A percentile compares a stretch with the other conserved stretches of the same genome.
phyloP scores from a whole-genome alignment of 1,140 invertebrate species.

The Eciton burchellii region DNA sequence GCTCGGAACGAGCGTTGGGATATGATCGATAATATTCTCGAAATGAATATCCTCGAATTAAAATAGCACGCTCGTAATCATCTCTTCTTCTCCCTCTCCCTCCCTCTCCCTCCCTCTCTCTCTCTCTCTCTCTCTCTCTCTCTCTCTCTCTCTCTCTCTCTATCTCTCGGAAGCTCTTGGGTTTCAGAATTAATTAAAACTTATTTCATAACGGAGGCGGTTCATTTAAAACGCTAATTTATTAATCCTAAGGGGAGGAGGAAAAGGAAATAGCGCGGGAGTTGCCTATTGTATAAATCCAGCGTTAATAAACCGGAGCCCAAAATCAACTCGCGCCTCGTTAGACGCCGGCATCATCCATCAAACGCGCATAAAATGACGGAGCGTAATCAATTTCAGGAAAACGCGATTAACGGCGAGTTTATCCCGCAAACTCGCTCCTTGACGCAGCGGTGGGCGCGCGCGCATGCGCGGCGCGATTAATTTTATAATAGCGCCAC shows the following conservation, averaged over 20 bases:
- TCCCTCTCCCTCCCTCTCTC: no score
- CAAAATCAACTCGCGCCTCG: conserved; percentile 35
- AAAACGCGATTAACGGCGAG: conserved; percentile 35
- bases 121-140: no score
- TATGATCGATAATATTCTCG: background rate
- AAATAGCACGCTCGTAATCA: conserved; percentile 4
- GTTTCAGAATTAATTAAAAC: no score
- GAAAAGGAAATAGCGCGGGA: conserved; percentile 4
- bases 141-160: no score
- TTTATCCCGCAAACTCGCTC: conserved; percentile 41
- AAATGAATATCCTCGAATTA: background rate
- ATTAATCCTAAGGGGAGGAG: conserved; percentile 1
- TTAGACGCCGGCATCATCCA: conserved; percentile 5
- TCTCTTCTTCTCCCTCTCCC: no score
- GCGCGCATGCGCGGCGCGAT: background rate
- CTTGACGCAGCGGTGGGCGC: background rate
- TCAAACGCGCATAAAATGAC: conserved; percentile 9
- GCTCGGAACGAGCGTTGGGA: background rate
- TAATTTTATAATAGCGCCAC: conserved; percentile 34
- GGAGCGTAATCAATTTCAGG: conserved; percentile 25
- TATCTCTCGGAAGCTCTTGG: background rate
- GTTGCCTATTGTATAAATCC: background rate
- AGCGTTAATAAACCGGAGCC: conserved; percentile 8
- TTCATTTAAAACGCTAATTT: background rate
- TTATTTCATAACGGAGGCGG: no score